A percentile compares a stretch with the other conserved stretches of the same genome.
Conservation (phyloP, 1,140 invertebrate species). For the Solenopsis invicta region DNA sequence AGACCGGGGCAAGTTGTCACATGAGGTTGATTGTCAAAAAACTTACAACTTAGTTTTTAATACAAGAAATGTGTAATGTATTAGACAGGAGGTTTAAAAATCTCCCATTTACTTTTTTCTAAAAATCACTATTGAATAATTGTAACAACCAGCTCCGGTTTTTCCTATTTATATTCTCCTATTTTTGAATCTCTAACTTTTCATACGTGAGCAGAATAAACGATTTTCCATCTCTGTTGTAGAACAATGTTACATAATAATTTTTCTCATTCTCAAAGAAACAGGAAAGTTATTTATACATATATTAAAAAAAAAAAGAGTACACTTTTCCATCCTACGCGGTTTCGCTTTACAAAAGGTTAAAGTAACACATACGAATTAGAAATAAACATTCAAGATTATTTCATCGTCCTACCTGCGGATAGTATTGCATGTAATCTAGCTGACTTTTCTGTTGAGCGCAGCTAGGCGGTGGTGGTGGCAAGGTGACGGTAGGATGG, state of each 20-base stretch:
- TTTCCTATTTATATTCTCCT: not conserved
- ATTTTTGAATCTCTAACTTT: not conserved
- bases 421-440: conserved; percentile 86
- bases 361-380: not conserved
- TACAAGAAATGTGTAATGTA: no score
- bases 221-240: not conserved
- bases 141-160: no score
- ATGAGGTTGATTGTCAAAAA: no score
- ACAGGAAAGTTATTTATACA: no score
- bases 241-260: not conserved
- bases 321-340: not conserved
- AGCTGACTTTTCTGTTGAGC: conserved; percentile 86
- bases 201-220: not conserved
- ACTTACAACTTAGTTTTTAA: no score
- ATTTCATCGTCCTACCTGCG: conserved; percentile 79
- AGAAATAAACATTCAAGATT: not conserved
- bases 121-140: no score
- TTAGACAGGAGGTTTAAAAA: no score
- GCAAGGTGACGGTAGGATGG: conserved; percentile 84
- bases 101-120: no score
- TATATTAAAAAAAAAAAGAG: not conserved
- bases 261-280: not conserved
- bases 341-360: not conserved
- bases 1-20: no score
- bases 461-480: conserved; percentile 84